These are phyloP conservation scores for Arnoldichthys spilopterus DNA, from an alignment of 2,797 vertebrate genomes.

Conservation along the genomic window DNA sequence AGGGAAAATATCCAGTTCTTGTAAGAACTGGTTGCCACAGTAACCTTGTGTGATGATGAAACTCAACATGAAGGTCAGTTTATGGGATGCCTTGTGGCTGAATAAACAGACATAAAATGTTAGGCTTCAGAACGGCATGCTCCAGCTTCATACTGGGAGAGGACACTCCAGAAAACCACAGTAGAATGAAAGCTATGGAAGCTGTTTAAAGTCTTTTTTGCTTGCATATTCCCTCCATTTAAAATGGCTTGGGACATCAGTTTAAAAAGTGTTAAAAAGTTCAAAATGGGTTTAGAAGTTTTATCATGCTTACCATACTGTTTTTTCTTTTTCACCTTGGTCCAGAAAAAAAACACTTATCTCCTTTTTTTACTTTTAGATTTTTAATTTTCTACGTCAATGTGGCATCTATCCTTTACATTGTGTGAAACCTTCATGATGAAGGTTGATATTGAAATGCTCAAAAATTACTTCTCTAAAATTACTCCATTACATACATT, in stretches of 20 bases:
- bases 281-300: not conserved
- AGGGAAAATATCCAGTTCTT: slow-evolving; percentile 50
- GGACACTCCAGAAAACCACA: slow-evolving; percentile 32
- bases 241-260: not conserved
- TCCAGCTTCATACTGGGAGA: slow-evolving; percentile 10
- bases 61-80: slow-evolving; percentile 30
- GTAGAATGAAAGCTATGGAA: slow-evolving; percentile 34
- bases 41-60: slow-evolving; percentile 12
- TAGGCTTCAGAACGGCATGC: slow-evolving; percentile 13
- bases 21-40: slow-evolving; percentile 16
- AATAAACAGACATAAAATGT: slow-evolving; percentile 40
- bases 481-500: too few species aligned
- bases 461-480: too few species aligned
- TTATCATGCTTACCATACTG: not conserved
- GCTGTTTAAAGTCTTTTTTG: slow-evolving; percentile 13
- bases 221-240: not conserved
- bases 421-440: too few species aligned
- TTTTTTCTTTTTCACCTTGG: too few species aligned
- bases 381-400: too few species aligned
- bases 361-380: too few species aligned
- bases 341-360: too few species aligned
- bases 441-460: too few species aligned
- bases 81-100: slow-evolving; percentile 27
- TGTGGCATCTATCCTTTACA: too few species aligned
- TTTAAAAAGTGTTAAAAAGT: slow-evolving; percentile 18